Percentiles rank a stretch among this genome's conserved stretches.
phyloP scores from a whole-genome alignment of 2,888 invertebrate genomes.

The Meloe dianella region DNA sequence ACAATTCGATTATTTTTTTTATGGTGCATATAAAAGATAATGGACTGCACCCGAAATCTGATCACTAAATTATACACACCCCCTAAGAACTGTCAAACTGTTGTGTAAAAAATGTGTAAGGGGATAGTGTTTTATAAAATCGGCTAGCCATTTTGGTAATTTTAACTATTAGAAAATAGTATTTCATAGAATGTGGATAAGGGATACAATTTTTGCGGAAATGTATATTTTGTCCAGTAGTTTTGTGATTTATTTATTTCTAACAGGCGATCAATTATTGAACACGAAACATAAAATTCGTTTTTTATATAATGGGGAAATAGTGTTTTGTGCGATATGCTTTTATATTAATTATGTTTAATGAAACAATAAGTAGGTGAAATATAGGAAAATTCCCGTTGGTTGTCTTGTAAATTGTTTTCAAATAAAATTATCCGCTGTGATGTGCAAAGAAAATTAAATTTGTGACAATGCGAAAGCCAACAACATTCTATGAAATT shows the following conservation, averaged over 20 bases:
- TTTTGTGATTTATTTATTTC: slow-evolving; percentile 23
- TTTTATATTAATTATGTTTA: neutral
- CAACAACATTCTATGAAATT: neutral
- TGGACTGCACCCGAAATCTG: slow-evolving; percentile 2
- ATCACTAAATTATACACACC: slow-evolving; percentile 7
- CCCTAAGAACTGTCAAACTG: slow-evolving; percentile 13
- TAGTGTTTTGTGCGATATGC: neutral
- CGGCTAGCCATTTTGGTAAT: too few species aligned
- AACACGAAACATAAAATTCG: slow-evolving; percentile 6
- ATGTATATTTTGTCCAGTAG: slow-evolving; percentile 26
- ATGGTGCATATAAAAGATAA: slow-evolving; percentile 9
- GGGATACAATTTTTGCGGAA: slow-evolving; percentile 24
- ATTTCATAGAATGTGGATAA: neutral
- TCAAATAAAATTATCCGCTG: neutral
- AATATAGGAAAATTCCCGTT: neutral
- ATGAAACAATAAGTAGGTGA: neutral
- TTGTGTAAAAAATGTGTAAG: neutral
- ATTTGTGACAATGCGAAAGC: neutral
- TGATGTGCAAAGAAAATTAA: slow-evolving; percentile 5
- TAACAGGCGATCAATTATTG: slow-evolving; percentile 15
- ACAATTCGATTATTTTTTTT: slow-evolving; percentile 4
- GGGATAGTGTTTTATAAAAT: neutral
- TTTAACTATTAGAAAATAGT: slow-evolving; percentile 21
- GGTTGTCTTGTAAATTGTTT: neutral
- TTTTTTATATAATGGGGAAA: too few species aligned